phyloP scores from a whole-genome alignment of 1,140 invertebrate genomes.

The Hycleus phaleratus region DNA sequence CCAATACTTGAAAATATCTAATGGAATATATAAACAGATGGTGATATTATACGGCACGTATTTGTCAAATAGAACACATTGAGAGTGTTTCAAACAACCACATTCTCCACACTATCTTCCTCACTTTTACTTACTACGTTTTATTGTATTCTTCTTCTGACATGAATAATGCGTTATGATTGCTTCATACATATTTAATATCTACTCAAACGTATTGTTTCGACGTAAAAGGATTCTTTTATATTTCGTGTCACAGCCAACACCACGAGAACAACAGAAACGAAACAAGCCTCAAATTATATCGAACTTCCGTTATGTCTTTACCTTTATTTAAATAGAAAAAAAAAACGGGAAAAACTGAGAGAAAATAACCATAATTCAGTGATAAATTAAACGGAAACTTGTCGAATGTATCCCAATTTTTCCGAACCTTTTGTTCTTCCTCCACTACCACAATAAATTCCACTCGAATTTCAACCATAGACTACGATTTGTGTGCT shows the following conservation, averaged over 20 bases:
- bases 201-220: constrained; percentile 23
- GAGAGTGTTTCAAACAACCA: constrained; percentile 15
- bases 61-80: constrained; percentile 16
- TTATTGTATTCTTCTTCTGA: constrained; percentile 2
- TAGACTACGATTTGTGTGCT: too few species aligned
- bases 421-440: too few species aligned
- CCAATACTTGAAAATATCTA: constrained; percentile 18
- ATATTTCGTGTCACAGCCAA: constrained; percentile 15
- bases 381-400: too few species aligned
- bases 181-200: constrained; percentile 27
- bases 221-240: constrained; percentile 17
- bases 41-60: constrained; percentile 22
- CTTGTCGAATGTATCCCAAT: too few species aligned
- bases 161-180: constrained; percentile 26
- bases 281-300: too few species aligned
- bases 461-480: too few species aligned
- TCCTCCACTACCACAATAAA: too few species aligned
- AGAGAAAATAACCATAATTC: too few species aligned
- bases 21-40: constrained; percentile 25
- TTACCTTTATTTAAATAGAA: too few species aligned
- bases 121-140: neutral
- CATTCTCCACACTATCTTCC: neutral
- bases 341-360: too few species aligned
- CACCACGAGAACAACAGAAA: too few species aligned
- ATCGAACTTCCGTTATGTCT: too few species aligned